A percentile compares a stretch with the other conserved stretches of the same genome.
Evolutionary conservation across 2,888 invertebrate genomes (phyloP).

Genomic region (Trisateles emortualis): DNA sequence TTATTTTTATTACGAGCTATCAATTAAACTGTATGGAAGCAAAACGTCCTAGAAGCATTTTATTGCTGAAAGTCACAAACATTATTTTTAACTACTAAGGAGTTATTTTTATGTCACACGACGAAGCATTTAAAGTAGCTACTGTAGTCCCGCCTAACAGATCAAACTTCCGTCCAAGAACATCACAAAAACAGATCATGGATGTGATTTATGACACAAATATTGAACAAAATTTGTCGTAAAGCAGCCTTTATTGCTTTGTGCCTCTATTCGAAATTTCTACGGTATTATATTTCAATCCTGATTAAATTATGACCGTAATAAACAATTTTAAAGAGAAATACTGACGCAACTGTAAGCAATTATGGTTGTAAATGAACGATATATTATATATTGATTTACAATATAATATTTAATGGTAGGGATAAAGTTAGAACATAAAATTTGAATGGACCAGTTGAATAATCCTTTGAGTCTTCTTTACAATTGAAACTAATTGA

Average conservation of each 20-base stretch:
- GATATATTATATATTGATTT: slow-evolving; percentile 56
- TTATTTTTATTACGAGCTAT: slow-evolving; percentile 32
- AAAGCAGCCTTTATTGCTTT: slow-evolving; percentile 66
- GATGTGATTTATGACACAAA: slow-evolving; percentile 72
- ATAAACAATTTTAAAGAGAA: slow-evolving; percentile 66
- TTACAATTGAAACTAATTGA: neutral
- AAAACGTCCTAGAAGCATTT: slow-evolving; percentile 51
- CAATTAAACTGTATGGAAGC: slow-evolving; percentile 41
- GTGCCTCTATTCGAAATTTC: slow-evolving; percentile 62
- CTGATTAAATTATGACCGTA: slow-evolving; percentile 67
- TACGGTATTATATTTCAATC: slow-evolving; percentile 64
- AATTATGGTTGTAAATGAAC: slow-evolving; percentile 61
- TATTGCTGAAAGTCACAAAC: slow-evolving; percentile 46
- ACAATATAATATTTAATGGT: slow-evolving; percentile 43
- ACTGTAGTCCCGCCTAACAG: slow-evolving; percentile 38
- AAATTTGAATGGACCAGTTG: slow-evolving; percentile 24
- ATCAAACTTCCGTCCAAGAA: slow-evolving; percentile 61
- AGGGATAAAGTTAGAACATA: slow-evolving; percentile 28
- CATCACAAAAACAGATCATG: slow-evolving; percentile 68
- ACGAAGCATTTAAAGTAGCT: slow-evolving; percentile 33
- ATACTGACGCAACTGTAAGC: slow-evolving; percentile 61
- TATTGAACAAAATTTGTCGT: slow-evolving; percentile 78
- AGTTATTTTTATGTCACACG: slow-evolving; percentile 56
- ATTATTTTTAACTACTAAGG: slow-evolving; percentile 57
- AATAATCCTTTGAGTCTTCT: neutral